Base-by-base conservation (phyloP, 2,113 vertebrate genomes). In the Sebastes schlegelii region DNA sequence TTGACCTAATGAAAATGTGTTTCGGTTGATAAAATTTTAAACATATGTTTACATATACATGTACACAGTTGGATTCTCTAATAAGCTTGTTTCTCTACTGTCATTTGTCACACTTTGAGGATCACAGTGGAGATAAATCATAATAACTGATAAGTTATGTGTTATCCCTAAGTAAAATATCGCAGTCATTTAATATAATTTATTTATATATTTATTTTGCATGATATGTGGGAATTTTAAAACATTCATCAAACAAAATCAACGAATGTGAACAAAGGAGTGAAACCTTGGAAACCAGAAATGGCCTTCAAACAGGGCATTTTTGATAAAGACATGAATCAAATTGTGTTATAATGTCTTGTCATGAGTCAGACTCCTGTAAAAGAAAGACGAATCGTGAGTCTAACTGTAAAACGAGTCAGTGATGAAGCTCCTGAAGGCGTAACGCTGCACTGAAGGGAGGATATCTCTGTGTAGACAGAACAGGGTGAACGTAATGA, bases 291-390 rank as follows among this genome's bases (percentile, higher is more conserved):
- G 13, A 42, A 19, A 21, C 9, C 23, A 73, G 16, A 14, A 72
- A 1, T 49, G 7, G 12, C 10, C 8, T 40, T n/a, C 8, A 71
- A 21, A 54, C 19, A 4, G n/a, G 34, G 7, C 8, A 52, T 79
- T 52, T 86, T 2, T 76, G 55, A 54, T n/a, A 61, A 62, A 57
- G 16, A 80, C 11, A 49, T 57, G 2, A 77, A 62, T 76, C 13
- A 14, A 66, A 71, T 49, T 12, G 23, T 26, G 65, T 49, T 34
- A 10, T 45, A 61, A 19, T 42, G 23, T 16, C 13, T 19, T 21
- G 5, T 51, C n/a, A 60, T 34, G 61, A 5, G 63, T 66, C 40
- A 49, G 8, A 16, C 10, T 42, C 2, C 13, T 45, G 9, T 42
- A 60, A 58, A 14, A 54, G 5, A 71, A 49, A 12, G 3, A 52